Evolutionary conservation across 2,113 vertebrate genomes (phyloP).

Genomic region (Sebastes schlegelii): DNA sequence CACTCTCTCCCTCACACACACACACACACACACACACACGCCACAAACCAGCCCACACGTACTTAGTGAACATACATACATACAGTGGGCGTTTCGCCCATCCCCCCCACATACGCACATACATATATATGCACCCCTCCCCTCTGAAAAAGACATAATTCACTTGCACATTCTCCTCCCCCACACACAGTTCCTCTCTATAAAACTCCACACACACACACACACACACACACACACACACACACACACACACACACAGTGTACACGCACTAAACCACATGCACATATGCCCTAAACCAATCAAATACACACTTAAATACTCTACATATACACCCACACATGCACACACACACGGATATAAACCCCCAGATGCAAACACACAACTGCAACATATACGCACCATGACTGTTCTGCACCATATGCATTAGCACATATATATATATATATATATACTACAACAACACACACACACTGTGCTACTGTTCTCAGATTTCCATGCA

Average conservation of each 20-base stretch:
- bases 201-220: conserved; percentile 64
- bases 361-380: neutral
- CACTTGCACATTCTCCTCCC: conserved; percentile 79
- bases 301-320: conserved; percentile 35
- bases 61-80: conserved; percentile 74
- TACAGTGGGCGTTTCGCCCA: conserved; percentile 70
- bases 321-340: neutral
- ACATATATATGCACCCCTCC: conserved; percentile 79
- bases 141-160: conserved; percentile 82
- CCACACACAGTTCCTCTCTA: conserved; percentile 76
- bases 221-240: conserved; percentile 51
- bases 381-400: conserved; percentile 34
- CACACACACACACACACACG: conserved; percentile 31
- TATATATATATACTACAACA: neutral
- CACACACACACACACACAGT: conserved; percentile 26
- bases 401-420: conserved; percentile 36
- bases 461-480: conserved; percentile 8
- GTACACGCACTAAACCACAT: conserved; percentile 41
- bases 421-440: neutral
- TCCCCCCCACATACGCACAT: conserved; percentile 75
- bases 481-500: conserved; percentile 61
- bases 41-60: conserved; percentile 59
- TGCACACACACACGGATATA: conserved; percentile 1
- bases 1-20: conserved; percentile 20
- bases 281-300: conserved; percentile 25